A percentile compares a stretch with the other conserved stretches of the same genome.
Evolutionary conservation across 2,113 vertebrate species (phyloP).

Genomic region (Planiliza haematocheilus): DNA sequence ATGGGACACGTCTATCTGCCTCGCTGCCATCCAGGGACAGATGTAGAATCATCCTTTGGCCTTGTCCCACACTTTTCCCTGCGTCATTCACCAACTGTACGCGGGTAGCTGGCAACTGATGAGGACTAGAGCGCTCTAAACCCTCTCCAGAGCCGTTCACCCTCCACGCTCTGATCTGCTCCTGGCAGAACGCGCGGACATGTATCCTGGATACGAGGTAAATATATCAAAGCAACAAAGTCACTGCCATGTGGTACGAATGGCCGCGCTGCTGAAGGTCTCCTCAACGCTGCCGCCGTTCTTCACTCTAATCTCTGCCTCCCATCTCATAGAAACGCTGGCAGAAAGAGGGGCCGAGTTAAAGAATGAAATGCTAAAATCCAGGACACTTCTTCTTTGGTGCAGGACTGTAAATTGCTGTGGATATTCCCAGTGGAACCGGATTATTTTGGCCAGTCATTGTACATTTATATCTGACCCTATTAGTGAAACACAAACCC

Average conservation of each 20-base stretch:
- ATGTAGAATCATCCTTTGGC: conserved; percentile 39
- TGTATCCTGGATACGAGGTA: conserved; percentile 72
- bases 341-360: background rate
- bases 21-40: conserved; percentile 28
- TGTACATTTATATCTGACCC: conserved; percentile 66
- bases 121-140: conserved; percentile 47
- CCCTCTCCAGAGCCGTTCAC: conserved; percentile 31
- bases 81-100: conserved; percentile 27
- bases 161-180: conserved; percentile 36
- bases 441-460: conserved; percentile 53
- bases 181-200: conserved; percentile 39
- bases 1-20: background rate
- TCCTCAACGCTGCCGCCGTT: conserved; percentile 2
- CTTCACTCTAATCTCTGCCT: background rate
- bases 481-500: conserved; percentile 66
- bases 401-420: conserved; percentile 23
- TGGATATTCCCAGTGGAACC: conserved; percentile 45
- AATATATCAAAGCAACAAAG: conserved; percentile 66
- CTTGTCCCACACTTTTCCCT: conserved; percentile 13
- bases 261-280: conserved; percentile 22
- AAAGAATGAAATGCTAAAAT: conserved; percentile 21
- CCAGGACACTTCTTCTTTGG: conserved; percentile 28
- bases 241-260: conserved; percentile 30
- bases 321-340: background rate
- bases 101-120: conserved; percentile 29